Conservation (phyloP, 2,113 vertebrate species). For the Pachypanchax playfairii region DNA sequence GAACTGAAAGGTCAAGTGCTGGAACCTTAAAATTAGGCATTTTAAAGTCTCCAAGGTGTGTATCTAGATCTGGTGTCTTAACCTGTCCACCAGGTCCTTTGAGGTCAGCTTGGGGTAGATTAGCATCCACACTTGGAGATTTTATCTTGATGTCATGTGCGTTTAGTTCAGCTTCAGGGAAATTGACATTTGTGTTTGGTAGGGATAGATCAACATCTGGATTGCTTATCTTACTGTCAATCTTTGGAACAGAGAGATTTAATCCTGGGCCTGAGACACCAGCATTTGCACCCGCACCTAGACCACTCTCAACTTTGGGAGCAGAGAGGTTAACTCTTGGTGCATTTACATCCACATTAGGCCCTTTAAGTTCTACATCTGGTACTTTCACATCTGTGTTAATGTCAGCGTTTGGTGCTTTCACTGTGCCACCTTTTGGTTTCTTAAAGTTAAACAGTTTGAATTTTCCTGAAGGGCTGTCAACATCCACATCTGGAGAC, state of each 20-base stretch:
- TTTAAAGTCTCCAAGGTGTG: slow-evolving; percentile 55
- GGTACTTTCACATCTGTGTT: slow-evolving; percentile 48
- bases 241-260: slow-evolving; percentile 48
- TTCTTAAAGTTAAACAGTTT: too few relatives aligned
- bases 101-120: slow-evolving; percentile 39
- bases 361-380: slow-evolving; percentile 39
- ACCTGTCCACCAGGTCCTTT: slow-evolving; percentile 42
- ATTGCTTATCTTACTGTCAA: slow-evolving; percentile 54
- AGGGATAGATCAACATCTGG: slow-evolving; percentile 56
- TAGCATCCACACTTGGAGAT: slow-evolving; percentile 34
- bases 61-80: slow-evolving; percentile 48
- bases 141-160: slow-evolving; percentile 22
- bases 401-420: slow-evolving; percentile 40
- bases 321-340: slow-evolving; percentile 46
- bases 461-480: too few relatives aligned
- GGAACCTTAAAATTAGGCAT: slow-evolving; percentile 62
- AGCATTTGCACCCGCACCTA: slow-evolving; percentile 56
- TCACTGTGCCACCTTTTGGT: too few relatives aligned
- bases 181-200: neutral
- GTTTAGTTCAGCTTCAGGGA: slow-evolving; percentile 41
- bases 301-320: slow-evolving; percentile 6
- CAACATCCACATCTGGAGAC: too few relatives aligned
- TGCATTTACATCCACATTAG: slow-evolving; percentile 33
- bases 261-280: slow-evolving; percentile 28
- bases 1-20: slow-evolving; percentile 50